phyloP scores from a whole-genome alignment of 2,888 invertebrate genomes.

The Myopa tessellatipennis region DNA sequence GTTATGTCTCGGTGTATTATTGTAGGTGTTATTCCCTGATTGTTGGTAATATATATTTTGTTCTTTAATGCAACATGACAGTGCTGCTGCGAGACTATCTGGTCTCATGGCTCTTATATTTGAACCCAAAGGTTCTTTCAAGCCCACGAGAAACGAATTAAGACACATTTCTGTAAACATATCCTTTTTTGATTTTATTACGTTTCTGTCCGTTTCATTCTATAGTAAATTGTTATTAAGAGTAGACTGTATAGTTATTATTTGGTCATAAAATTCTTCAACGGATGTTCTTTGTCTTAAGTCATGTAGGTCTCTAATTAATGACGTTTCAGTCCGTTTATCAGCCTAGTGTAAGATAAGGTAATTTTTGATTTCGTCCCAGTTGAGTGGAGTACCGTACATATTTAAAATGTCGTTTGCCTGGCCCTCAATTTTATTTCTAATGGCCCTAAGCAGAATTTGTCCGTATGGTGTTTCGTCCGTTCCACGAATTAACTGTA shows the following conservation, averaged over 20 bases:
- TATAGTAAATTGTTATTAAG: slow-evolving; percentile 46
- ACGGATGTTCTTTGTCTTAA: slow-evolving; percentile 42
- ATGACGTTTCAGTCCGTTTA: slow-evolving; percentile 43
- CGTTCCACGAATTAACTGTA: slow-evolving; percentile 37
- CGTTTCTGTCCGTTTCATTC: slow-evolving; percentile 43
- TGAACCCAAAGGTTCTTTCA: slow-evolving; percentile 49
- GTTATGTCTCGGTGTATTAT: background rate
- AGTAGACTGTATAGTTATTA: slow-evolving; percentile 47
- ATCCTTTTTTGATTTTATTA: slow-evolving; percentile 43
- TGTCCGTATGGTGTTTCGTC: slow-evolving; percentile 37
- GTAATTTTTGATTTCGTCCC: slow-evolving; percentile 43
- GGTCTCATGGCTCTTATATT: slow-evolving; percentile 49
- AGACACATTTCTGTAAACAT: slow-evolving; percentile 49
- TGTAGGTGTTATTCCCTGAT: background rate
- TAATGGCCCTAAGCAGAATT: slow-evolving; percentile 45
- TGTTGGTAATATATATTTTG: slow-evolving; percentile 41
- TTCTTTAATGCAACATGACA: no score
- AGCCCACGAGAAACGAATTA: slow-evolving; percentile 46
- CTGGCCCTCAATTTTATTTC: slow-evolving; percentile 46
- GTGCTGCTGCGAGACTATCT: slow-evolving; percentile 37
- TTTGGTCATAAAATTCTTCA: slow-evolving; percentile 46
- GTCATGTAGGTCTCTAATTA: slow-evolving; percentile 45
- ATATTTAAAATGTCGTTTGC: slow-evolving; percentile 49
- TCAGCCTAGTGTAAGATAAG: slow-evolving; percentile 41
- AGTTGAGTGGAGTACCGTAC: slow-evolving; percentile 44